Conservation (phyloP, 2,888 invertebrate species). For the Eupsilia transversa region DNA sequence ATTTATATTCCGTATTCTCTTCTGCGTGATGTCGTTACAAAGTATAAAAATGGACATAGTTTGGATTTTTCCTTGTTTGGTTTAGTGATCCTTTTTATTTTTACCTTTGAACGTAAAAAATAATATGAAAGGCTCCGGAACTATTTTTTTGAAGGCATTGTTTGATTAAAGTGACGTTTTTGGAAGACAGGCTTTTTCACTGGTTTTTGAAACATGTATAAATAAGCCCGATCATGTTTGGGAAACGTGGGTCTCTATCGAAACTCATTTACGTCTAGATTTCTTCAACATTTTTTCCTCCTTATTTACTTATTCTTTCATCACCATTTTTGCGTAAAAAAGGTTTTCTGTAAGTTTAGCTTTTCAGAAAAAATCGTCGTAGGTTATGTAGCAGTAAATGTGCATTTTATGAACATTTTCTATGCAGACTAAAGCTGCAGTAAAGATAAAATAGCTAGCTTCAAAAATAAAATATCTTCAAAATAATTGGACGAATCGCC, state of each 20-base stretch:
- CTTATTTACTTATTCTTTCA: background rate
- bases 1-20: slow-evolving; percentile 8
- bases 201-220: background rate
- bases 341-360: no score
- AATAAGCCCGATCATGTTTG: background rate
- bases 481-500: background rate
- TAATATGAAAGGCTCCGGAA: background rate
- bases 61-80: slow-evolving; percentile 13
- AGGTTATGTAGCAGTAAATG: no score
- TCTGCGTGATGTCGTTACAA: slow-evolving; percentile 20
- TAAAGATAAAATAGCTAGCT: background rate
- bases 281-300: no score
- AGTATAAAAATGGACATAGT: slow-evolving; percentile 14
- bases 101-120: background rate
- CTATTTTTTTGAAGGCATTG: background rate
- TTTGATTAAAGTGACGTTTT: background rate
- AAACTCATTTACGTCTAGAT: background rate
- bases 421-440: background rate
- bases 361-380: no score
- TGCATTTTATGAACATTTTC: background rate
- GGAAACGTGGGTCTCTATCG: background rate
- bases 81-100: background rate
- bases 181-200: background rate
- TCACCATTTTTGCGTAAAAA: no score
- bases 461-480: background rate